Conservation (phyloP, 2,113 vertebrate genomes). For the Delphinapterus leucas region DNA sequence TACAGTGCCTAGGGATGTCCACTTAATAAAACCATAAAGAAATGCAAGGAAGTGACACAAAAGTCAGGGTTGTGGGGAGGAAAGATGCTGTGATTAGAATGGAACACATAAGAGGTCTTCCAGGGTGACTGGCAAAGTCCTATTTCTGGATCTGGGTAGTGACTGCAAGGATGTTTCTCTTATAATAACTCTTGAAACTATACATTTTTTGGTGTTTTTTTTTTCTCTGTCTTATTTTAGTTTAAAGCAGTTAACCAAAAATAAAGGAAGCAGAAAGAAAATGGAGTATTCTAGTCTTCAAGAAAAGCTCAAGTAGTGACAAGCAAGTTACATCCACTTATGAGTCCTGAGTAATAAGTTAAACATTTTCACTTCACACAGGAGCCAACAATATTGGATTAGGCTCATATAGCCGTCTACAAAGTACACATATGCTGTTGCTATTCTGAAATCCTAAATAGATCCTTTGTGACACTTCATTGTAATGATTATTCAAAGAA, state of each 20-base stretch:
- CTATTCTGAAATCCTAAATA: neutral
- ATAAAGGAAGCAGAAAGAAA: neutral
- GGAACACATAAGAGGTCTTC: too few species aligned
- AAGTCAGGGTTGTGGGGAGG: neutral
- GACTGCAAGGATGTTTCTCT: neutral
- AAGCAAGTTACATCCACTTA: neutral
- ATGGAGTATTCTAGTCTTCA: neutral
- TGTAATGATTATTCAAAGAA: neutral
- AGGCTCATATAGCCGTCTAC: neutral
- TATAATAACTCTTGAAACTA: neutral
- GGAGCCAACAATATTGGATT: neutral
- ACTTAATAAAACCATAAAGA: neutral
- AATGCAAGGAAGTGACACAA: neutral
- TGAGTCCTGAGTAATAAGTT: neutral
- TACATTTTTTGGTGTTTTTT: neutral
- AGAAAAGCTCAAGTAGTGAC: neutral
- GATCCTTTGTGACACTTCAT: neutral
- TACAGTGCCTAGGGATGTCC: neutral
- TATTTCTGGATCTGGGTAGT: neutral
- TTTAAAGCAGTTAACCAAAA: neutral
- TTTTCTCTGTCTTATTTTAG: neutral
- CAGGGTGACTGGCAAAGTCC: neutral
- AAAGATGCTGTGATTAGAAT: neutral
- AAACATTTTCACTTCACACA: neutral
- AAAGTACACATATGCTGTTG: neutral